Evolutionary conservation across 2,797 vertebrate species (phyloP).

Genomic region (Hippocampus kuda): DNA sequence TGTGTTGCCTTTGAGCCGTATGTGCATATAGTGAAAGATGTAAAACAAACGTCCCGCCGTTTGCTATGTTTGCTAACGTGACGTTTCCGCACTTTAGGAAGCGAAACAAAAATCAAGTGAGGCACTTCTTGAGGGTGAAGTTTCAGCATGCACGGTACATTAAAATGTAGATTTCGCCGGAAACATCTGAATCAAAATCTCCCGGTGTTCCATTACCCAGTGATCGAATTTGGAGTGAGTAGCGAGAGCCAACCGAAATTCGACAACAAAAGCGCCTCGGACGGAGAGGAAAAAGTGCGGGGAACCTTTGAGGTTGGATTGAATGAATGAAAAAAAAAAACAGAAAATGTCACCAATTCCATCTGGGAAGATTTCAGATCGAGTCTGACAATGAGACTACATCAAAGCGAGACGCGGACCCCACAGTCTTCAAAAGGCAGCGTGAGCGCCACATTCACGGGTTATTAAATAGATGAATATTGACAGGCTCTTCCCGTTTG

Average conservation of each 20-base stretch:
- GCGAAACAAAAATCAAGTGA: not conserved
- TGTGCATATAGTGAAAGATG: not conserved
- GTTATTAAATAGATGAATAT: slow-evolving; percentile 73
- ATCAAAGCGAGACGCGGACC: slow-evolving; percentile 68
- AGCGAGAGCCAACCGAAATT: slow-evolving; percentile 50
- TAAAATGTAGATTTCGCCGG: not conserved
- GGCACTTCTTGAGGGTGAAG: not conserved
- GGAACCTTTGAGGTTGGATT: slow-evolving; percentile 70
- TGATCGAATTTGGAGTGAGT: slow-evolving; percentile 50
- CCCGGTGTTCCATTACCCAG: slow-evolving; percentile 48
- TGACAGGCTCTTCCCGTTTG: slow-evolving; percentile 61
- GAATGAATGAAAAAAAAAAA: slow-evolving; percentile 54
- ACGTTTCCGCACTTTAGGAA: not conserved
- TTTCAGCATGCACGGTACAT: not conserved
- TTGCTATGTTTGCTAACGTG: not conserved
- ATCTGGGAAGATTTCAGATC: slow-evolving; percentile 66
- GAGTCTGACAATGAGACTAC: slow-evolving; percentile 63
- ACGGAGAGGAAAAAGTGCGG: slow-evolving; percentile 47
- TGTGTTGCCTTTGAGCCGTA: no score
- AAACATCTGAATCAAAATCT: slow-evolving; percentile 28
- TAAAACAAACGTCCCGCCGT: not conserved
- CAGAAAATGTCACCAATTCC: slow-evolving; percentile 68
- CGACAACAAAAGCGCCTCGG: slow-evolving; percentile 59
- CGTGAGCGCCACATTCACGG: slow-evolving; percentile 56
- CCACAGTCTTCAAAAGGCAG: slow-evolving; percentile 67